Conservation (phyloP, 2,888 invertebrate genomes). For the Pilophorus perplexus region DNA sequence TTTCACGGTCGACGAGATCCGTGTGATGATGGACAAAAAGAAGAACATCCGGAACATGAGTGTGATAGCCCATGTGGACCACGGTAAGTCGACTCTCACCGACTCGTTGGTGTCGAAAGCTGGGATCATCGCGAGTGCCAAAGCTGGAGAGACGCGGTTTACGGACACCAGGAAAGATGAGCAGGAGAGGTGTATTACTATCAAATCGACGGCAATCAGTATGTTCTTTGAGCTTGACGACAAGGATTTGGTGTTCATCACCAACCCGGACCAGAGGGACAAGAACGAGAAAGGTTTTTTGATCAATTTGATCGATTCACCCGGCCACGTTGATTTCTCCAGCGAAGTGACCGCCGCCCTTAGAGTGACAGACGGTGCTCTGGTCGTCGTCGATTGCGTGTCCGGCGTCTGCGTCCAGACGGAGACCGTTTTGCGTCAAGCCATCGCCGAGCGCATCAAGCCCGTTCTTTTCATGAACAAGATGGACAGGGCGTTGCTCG, state of each 20-base stretch:
- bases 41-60: slow-evolving; percentile 99
- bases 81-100: slow-evolving; percentile 98
- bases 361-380: slow-evolving; percentile 99
- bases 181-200: slow-evolving; percentile 99
- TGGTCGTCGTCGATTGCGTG: slow-evolving; percentile 99
- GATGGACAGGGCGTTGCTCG: slow-evolving; percentile 98
- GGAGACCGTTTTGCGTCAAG: slow-evolving; percentile 98
- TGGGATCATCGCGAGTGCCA: slow-evolving; percentile 98
- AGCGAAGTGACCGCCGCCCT: slow-evolving; percentile 99
- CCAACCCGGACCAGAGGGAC: slow-evolving; percentile 84
- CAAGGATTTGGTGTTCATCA: slow-evolving; percentile 92
- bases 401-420: slow-evolving; percentile 99
- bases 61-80: slow-evolving; percentile 99
- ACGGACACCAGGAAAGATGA: slow-evolving; percentile 99
- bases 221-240: slow-evolving; percentile 97
- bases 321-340: slow-evolving; percentile 99
- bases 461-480: slow-evolving; percentile 99
- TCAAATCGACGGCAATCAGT: slow-evolving; percentile 99
- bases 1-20: slow-evolving; percentile 99
- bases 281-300: slow-evolving; percentile 92
- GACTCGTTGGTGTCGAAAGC: slow-evolving; percentile 99
- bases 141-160: slow-evolving; percentile 98
- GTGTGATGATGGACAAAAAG: slow-evolving; percentile 99
- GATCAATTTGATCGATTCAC: slow-evolving; percentile 99
- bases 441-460: slow-evolving; percentile 99